phyloP scores from a whole-genome alignment of 2,888 invertebrate species.

The Sesamia inferens region DNA sequence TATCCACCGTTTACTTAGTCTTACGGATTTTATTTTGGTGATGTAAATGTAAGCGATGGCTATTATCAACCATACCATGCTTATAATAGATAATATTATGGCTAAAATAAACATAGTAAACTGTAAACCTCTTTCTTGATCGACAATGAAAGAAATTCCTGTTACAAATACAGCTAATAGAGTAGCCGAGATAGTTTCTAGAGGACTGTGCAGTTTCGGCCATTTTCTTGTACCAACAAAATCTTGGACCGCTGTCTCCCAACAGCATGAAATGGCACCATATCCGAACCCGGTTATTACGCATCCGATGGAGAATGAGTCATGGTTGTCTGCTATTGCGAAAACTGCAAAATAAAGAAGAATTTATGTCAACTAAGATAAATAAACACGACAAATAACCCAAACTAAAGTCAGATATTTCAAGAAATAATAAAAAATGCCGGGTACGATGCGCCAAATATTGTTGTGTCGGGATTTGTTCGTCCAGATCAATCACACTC shows the following conservation, averaged over 20 bases:
- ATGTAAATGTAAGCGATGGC: constrained; percentile 75
- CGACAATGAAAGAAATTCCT: constrained; percentile 76
- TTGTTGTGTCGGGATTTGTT: too few species aligned
- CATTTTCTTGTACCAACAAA: constrained; percentile 87
- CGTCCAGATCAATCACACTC: too few species aligned
- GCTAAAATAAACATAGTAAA: constrained; percentile 79
- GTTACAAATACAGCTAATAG: constrained; percentile 77
- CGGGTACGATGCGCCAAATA: too few species aligned
- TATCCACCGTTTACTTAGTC: constrained; percentile 68
- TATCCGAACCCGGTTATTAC: constrained; percentile 88
- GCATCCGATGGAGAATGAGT: constrained; percentile 86
- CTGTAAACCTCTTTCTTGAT: constrained; percentile 76
- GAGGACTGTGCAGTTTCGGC: constrained; percentile 85
- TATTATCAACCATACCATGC: constrained; percentile 79
- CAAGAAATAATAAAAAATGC: too few species aligned
- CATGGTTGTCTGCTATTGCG: constrained; percentile 81
- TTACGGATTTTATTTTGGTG: constrained; percentile 76
- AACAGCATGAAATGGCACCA: constrained; percentile 85
- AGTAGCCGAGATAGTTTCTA: constrained; percentile 84
- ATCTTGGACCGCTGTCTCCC: constrained; percentile 84
- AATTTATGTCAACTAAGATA: background rate
- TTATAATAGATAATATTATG: constrained; percentile 72
- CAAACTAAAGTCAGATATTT: background rate
- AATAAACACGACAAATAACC: background rate
- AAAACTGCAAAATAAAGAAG: constrained; percentile 74